These are phyloP conservation scores for Emberiza fucata DNA, from an alignment of 2,113 vertebrate genomes.

Conservation along the genomic window DNA sequence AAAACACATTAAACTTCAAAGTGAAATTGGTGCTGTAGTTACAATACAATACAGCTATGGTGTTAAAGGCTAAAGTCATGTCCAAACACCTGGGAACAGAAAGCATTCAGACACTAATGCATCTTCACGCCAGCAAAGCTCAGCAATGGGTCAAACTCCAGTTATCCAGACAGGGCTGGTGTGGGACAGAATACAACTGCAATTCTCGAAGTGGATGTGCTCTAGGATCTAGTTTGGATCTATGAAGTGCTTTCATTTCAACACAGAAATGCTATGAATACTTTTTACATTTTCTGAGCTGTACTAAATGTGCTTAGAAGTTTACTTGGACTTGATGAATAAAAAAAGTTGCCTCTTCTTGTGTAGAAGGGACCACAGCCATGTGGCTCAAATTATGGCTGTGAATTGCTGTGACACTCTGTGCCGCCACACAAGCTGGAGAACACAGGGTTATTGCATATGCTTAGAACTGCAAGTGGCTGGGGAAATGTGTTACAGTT, in stretches of 20 bases:
- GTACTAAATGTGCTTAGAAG: neutral
- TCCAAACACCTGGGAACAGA: neutral
- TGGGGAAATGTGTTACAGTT: neutral
- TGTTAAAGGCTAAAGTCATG: neutral
- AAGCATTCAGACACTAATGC: neutral
- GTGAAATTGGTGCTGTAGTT: neutral
- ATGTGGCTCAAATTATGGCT: neutral
- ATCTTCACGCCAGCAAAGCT: neutral
- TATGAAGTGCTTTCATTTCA: neutral
- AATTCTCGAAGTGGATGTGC: neutral
- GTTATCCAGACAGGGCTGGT: neutral
- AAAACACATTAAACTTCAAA: neutral
- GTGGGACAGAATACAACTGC: neutral
- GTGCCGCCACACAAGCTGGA: neutral
- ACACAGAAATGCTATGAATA: neutral
- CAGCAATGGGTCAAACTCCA: neutral
- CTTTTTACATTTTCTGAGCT: neutral
- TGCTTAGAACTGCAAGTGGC: neutral
- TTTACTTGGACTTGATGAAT: neutral
- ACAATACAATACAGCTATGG: neutral
- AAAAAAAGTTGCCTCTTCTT: neutral
- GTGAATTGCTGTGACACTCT: neutral
- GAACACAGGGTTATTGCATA: neutral
- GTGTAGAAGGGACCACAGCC: neutral
- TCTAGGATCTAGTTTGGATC: neutral